Base-by-base conservation (phyloP, 2,888 invertebrate species). In the Sesamia inferens region DNA sequence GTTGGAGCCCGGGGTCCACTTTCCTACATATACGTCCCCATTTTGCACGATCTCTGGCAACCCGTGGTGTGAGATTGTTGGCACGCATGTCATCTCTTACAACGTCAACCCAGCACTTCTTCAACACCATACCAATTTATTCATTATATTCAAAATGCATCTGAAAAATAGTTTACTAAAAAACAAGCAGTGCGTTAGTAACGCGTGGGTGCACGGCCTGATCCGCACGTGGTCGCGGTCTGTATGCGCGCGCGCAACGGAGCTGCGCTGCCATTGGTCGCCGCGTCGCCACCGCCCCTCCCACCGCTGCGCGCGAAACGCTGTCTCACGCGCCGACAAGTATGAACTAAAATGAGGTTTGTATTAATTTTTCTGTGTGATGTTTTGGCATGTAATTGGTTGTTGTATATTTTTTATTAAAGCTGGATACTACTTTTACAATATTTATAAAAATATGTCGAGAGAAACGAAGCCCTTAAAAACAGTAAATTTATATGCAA, bases 281-380 rank as follows among this genome's bases (percentile, higher is more conserved):
- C 66, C 87, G 85, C 90, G 90, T 94, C 89, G 85, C 71, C 88
- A 82, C 90, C 91, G 94, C 94, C 94, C 94, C 95, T 91, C 95
- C 95, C 94, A 94, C 92, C 89, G 85, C 87, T 85, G 74, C 80
- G 67, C 74, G 83, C 86, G 86, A 89, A 88, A 81, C 88, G 90
- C 89, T 92, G 92, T 93, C 90, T 93, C 93, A 93, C 84, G 87
- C 85, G 84, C 81, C 76, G 69, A 51, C 70, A 74, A 76, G 83
- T 82, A 74, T 80, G 76, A 80, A 81, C 72, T 68, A 42, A 71
- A 78, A 57, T 76, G 65, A 68, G 66, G 57, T 62, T 83, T 77
- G 71, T 74, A 74, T 63, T 13, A 13, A 51, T 77, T 76, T 79
- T 70, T 71, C 79, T 77, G 61, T 78, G 62, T 78, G 48, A 31